Conservation (phyloP, 64 coral and sea anemone species). For the Anthopleura sola region DNA sequence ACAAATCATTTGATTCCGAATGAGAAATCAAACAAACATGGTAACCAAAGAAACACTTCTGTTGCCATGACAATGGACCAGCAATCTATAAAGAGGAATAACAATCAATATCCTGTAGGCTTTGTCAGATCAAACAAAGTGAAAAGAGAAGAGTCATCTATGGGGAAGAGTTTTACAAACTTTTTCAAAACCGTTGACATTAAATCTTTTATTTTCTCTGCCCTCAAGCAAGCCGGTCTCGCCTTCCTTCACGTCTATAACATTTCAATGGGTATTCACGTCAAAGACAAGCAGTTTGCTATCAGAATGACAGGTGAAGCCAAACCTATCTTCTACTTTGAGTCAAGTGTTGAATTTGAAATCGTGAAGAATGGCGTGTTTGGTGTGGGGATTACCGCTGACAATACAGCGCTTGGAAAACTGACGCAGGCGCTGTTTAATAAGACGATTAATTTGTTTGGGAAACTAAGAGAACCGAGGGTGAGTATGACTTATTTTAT, state of each 20-base stretch:
- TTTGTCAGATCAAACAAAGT: background rate
- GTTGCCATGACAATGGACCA: background rate
- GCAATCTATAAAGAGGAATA: background rate
- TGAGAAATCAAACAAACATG: background rate
- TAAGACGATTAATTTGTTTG: constrained; percentile 25
- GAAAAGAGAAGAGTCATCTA: background rate
- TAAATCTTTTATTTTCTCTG: constrained; percentile 7
- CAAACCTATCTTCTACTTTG: background rate
- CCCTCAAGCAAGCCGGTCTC: background rate
- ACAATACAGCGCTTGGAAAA: constrained; percentile 19
- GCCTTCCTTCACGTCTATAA: background rate
- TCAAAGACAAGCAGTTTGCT: background rate
- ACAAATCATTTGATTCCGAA: background rate
- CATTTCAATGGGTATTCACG: background rate
- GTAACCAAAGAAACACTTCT: background rate
- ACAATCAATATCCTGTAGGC: background rate
- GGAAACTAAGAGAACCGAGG: background rate
- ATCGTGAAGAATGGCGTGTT: constrained; percentile 30
- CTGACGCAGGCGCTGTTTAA: constrained; percentile 31
- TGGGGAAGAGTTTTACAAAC: background rate
- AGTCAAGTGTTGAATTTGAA: constrained; percentile 32
- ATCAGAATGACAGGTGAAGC: background rate
- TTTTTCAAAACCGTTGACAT: constrained; percentile 5
- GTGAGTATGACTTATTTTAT: background rate
- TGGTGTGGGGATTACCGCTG: constrained; percentile 36